Percentiles rank a stretch among this genome's conserved stretches.
Evolutionary conservation across 2,797 vertebrate genomes (phyloP).

Genomic region (Gila robusta): DNA sequence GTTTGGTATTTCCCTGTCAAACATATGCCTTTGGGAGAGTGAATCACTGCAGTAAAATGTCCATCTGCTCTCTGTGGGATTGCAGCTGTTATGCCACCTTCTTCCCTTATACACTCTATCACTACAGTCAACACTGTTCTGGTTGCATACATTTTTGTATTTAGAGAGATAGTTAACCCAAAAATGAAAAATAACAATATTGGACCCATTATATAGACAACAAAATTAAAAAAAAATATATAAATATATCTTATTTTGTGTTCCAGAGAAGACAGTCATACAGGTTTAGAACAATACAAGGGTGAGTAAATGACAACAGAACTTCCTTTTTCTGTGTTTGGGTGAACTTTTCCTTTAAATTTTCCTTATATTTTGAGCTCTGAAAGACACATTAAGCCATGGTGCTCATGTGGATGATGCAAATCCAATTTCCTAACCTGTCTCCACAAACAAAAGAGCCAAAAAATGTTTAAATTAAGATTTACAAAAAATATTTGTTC

Average conservation of each 20-base stretch:
- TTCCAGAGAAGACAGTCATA: neutral
- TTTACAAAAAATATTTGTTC: neutral
- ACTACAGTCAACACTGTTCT: neutral
- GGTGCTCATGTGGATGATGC: neutral
- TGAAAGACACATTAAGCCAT: neutral
- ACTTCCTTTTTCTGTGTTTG: neutral
- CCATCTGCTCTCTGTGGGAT: conserved; percentile 39
- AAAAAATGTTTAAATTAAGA: neutral
- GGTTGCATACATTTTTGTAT: neutral
- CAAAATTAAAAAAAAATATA: neutral
- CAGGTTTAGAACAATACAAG: neutral
- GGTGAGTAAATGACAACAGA: neutral
- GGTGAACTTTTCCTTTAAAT: neutral
- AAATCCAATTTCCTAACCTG: neutral
- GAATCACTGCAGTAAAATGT: conserved; percentile 14
- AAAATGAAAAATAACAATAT: neutral
- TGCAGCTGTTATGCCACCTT: neutral
- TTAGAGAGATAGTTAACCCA: neutral
- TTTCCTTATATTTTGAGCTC: neutral
- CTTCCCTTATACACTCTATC: neutral
- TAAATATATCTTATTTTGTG: neutral
- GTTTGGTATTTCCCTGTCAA: conserved; percentile 44
- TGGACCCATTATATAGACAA: neutral
- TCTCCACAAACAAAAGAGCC: neutral
- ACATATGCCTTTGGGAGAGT: neutral